phyloP scores from a whole-genome alignment of 2,888 invertebrate species.

The Drosophila acutilabella region DNA sequence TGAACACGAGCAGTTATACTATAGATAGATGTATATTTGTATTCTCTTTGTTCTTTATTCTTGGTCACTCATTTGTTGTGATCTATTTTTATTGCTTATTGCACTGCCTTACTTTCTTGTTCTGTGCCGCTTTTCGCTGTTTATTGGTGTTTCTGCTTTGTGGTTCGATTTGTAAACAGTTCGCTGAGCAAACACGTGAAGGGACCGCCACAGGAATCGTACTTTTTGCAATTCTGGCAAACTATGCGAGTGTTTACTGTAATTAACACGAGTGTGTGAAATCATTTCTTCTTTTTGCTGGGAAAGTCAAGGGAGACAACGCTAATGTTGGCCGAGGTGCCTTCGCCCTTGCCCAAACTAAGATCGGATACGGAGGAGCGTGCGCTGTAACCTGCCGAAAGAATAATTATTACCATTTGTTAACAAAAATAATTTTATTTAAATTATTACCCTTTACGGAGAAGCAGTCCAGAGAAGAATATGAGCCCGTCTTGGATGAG shows the following conservation, averaged over 20 bases:
- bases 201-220: not conserved
- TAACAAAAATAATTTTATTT: not conserved
- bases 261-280: slow-evolving; percentile 4
- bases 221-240: not conserved
- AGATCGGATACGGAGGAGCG: slow-evolving; percentile 65
- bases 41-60: slow-evolving; percentile 33
- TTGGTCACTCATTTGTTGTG: slow-evolving; percentile 42
- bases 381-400: slow-evolving; percentile 44
- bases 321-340: slow-evolving; percentile 67
- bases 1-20: slow-evolving; percentile 15
- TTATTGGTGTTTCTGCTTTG: slow-evolving; percentile 59
- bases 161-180: slow-evolving; percentile 69
- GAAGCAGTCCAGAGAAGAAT: slow-evolving; percentile 63
- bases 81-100: slow-evolving; percentile 59
- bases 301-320: slow-evolving; percentile 81
- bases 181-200: slow-evolving; percentile 54
- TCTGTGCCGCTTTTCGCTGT: slow-evolving; percentile 20
- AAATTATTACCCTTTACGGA: slow-evolving; percentile 62
- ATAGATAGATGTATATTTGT: slow-evolving; percentile 4
- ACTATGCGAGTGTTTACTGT: slow-evolving; percentile 8
- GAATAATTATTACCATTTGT: not conserved
- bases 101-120: slow-evolving; percentile 4
- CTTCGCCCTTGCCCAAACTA: slow-evolving; percentile 55
- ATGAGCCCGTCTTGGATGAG: slow-evolving; percentile 80
- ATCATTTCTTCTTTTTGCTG: slow-evolving; percentile 45